Percentiles rank a stretch among this genome's conserved stretches.
Evolutionary conservation across 2,888 invertebrate genomes (phyloP).

Genomic region (Archaeoteleia sp.): DNA sequence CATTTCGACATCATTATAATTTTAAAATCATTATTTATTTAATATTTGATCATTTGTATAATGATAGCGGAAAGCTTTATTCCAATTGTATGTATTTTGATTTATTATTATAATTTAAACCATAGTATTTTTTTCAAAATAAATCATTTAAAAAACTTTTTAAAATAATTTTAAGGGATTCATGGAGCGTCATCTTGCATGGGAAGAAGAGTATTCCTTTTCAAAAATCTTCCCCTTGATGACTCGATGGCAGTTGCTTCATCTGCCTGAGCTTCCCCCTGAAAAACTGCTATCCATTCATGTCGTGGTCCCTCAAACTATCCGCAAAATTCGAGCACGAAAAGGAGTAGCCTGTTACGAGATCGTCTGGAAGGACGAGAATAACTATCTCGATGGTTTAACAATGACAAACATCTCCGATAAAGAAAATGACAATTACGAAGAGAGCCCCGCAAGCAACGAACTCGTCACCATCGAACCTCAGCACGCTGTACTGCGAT

Average conservation of each 20-base stretch:
- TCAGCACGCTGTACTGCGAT: slow-evolving; percentile 78
- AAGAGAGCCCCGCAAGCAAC: slow-evolving; percentile 74
- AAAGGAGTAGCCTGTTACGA: slow-evolving; percentile 82
- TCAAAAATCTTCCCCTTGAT: slow-evolving; percentile 86
- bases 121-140: too few species aligned
- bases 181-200: slow-evolving; percentile 81
- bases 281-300: slow-evolving; percentile 19
- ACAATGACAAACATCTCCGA: slow-evolving; percentile 66
- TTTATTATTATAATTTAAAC: too few species aligned
- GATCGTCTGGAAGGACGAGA: slow-evolving; percentile 82
- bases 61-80: too few species aligned
- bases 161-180: slow-evolving; percentile 77
- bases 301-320: slow-evolving; percentile 72
- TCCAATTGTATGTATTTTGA: slow-evolving; percentile 13
- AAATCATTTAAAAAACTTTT: slow-evolving; percentile 15
- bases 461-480: slow-evolving; percentile 82
- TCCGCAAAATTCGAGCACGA: slow-evolving; percentile 78
- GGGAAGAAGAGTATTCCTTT: slow-evolving; percentile 86
- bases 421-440: slow-evolving; percentile 68
- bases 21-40: neutral
- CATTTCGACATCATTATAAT: neutral
- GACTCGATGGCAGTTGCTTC: slow-evolving; percentile 84
- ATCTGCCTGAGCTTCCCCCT: slow-evolving; percentile 65
- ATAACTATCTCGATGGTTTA: slow-evolving; percentile 77
- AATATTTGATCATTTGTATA: too few species aligned